Conservation (phyloP, 37 sponge, comb jelly and placozoan species). For the Halisarca cf. caerulea region DNA sequence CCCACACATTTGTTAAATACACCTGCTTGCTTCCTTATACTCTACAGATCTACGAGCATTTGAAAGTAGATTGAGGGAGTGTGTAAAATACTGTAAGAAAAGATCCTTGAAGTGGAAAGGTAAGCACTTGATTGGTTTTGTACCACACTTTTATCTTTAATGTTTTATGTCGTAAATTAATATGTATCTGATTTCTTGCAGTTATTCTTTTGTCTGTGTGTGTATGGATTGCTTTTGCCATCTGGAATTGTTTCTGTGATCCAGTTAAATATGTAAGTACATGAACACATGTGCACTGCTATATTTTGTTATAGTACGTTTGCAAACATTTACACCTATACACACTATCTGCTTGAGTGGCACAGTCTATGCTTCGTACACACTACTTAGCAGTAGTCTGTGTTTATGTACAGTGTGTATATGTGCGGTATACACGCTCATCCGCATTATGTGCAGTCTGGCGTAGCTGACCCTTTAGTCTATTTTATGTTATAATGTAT, state of each 20-base stretch:
- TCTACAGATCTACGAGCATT: slow-evolving; percentile 78
- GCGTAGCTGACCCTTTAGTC: too few relatives aligned
- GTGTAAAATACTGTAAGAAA: slow-evolving; percentile 45
- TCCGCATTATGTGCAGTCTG: too few relatives aligned
- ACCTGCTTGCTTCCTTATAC: too few relatives aligned
- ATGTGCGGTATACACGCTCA: too few relatives aligned
- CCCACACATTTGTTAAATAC: too few relatives aligned
- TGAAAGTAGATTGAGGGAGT: slow-evolving; percentile 76
- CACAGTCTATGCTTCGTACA: too few relatives aligned
- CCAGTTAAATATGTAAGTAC: slow-evolving; percentile 58
- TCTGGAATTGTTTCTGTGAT: slow-evolving; percentile 60
- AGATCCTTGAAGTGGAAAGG: slow-evolving; percentile 73
- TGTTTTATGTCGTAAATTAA: not conserved
- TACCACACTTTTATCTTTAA: not conserved
- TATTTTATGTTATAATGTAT: too few relatives aligned
- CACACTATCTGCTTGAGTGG: too few relatives aligned
- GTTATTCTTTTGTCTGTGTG: slow-evolving; percentile 33
- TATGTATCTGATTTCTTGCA: not conserved
- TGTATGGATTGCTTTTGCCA: slow-evolving; percentile 46
- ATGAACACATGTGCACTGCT: not conserved
- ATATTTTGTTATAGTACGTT: not conserved
- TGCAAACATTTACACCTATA: not conserved
- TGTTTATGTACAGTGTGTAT: too few relatives aligned
- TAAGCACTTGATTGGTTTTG: not conserved
- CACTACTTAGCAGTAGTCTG: too few relatives aligned